Evolutionary conservation across 2,797 vertebrate genomes (phyloP).

Genomic region (Champsocephalus gunnari): DNA sequence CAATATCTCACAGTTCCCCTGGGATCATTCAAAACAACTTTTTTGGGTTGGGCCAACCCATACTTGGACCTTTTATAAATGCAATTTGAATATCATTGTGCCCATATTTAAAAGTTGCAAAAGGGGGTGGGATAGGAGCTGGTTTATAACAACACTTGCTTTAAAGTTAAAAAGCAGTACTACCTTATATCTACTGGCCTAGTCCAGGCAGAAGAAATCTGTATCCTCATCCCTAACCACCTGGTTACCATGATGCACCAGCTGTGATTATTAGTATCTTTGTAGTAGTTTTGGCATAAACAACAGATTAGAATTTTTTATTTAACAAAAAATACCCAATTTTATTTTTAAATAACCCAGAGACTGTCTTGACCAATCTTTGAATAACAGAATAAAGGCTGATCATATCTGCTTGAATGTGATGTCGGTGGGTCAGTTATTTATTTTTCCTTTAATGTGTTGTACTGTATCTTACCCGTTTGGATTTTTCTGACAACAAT

Average conservation of each 20-base stretch:
- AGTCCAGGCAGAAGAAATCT: background rate
- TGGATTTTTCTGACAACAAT: background rate
- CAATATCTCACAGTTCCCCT: slow-evolving; percentile 61
- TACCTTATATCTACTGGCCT: background rate
- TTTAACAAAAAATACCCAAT: background rate
- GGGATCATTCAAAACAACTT: slow-evolving; percentile 60
- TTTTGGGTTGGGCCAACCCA: slow-evolving; percentile 27
- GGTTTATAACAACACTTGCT: slow-evolving; percentile 4
- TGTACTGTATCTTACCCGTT: background rate
- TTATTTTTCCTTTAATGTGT: background rate
- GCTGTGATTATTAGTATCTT: slow-evolving; percentile 17
- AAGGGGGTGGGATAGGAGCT: background rate
- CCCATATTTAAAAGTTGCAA: slow-evolving; percentile 1
- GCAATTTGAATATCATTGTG: slow-evolving; percentile 13
- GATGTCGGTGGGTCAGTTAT: background rate
- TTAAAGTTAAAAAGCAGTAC: background rate
- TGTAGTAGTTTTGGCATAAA: background rate
- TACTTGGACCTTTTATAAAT: slow-evolving; percentile 30
- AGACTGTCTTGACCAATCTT: background rate
- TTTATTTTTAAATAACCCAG: slow-evolving; percentile 6
- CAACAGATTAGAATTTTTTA: slow-evolving; percentile 1
- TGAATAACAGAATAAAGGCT: background rate
- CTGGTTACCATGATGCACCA: slow-evolving; percentile 3
- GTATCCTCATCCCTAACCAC: slow-evolving; percentile 2
- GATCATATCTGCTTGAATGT: slow-evolving; percentile 10